Conservation (phyloP, 2,797 vertebrate species). For the Picus viridis region DNA sequence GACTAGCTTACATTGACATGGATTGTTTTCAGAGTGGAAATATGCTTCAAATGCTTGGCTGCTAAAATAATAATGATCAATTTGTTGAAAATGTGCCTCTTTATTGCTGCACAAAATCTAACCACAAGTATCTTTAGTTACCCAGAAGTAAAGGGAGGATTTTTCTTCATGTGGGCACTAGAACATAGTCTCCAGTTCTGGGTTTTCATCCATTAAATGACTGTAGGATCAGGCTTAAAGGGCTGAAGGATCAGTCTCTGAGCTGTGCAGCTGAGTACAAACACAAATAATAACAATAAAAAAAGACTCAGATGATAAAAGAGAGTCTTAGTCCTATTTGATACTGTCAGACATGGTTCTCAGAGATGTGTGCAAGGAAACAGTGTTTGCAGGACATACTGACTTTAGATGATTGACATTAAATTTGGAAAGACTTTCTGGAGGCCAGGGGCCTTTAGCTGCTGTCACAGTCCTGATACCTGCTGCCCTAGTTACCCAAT, state of each 20-base stretch:
- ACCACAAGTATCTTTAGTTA: neutral
- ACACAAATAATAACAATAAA: neutral
- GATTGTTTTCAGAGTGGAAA: neutral
- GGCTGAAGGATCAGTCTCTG: neutral
- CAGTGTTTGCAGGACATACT: neutral
- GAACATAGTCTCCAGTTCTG: neutral
- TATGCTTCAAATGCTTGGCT: neutral
- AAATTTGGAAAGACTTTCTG: neutral
- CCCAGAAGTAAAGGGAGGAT: neutral
- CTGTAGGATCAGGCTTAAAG: neutral
- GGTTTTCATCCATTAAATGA: neutral
- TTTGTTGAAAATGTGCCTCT: neutral
- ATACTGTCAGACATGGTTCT: neutral
- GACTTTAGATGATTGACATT: neutral
- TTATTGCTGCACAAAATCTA: neutral
- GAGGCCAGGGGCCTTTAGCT: neutral
- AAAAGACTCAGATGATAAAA: neutral
- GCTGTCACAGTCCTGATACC: neutral
- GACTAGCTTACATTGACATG: neutral
- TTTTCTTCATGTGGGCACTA: neutral
- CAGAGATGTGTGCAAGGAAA: neutral
- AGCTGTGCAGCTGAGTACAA: neutral
- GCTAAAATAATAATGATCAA: neutral
- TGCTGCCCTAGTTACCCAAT: neutral
- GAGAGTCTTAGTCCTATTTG: neutral